Percentiles rank a stretch among this genome's conserved stretches.
Evolutionary conservation across 1,140 invertebrate species (phyloP).

Genomic region (Eubasilissa regina): DNA sequence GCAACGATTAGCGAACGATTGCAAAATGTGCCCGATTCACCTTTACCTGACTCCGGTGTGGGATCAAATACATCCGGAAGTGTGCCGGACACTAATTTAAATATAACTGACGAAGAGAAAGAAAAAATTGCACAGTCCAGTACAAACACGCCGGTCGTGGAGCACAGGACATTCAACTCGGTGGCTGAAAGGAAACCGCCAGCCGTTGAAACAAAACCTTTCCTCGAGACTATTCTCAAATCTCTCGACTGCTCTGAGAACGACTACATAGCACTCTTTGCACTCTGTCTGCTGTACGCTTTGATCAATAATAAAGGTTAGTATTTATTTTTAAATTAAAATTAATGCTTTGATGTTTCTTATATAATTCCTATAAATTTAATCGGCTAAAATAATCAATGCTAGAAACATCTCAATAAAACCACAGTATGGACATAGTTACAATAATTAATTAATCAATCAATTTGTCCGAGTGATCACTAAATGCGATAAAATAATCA

Average conservation of each 20-base stretch:
- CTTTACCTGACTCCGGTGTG: slow-evolving; percentile 69
- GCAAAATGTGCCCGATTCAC: slow-evolving; percentile 70
- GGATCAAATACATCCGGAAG: slow-evolving; percentile 66
- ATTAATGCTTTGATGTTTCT: background rate
- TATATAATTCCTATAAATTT: background rate
- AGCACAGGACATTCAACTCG: slow-evolving; percentile 51
- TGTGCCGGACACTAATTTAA: slow-evolving; percentile 69
- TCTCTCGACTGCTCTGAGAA: slow-evolving; percentile 90
- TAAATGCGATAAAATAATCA: background rate
- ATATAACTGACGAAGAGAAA: slow-evolving; percentile 96
- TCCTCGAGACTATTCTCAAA: slow-evolving; percentile 90
- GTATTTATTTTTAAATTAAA: slow-evolving; percentile 8
- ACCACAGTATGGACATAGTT: too few relatives aligned
- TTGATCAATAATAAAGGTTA: slow-evolving; percentile 94
- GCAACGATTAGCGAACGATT: slow-evolving; percentile 43
- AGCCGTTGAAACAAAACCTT: slow-evolving; percentile 80
- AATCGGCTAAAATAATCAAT: too few relatives aligned
- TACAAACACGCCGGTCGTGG: slow-evolving; percentile 63
- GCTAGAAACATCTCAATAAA: too few relatives aligned
- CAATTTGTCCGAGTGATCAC: background rate
- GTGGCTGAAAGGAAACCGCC: slow-evolving; percentile 64
- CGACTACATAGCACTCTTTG: slow-evolving; percentile 95
- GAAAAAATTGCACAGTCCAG: slow-evolving; percentile 77
- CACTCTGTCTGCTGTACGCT: slow-evolving; percentile 93
- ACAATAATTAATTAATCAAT: background rate